Evolutionary conservation across 2,888 invertebrate genomes (phyloP).

Genomic region (Tachystola acroxantha): DNA sequence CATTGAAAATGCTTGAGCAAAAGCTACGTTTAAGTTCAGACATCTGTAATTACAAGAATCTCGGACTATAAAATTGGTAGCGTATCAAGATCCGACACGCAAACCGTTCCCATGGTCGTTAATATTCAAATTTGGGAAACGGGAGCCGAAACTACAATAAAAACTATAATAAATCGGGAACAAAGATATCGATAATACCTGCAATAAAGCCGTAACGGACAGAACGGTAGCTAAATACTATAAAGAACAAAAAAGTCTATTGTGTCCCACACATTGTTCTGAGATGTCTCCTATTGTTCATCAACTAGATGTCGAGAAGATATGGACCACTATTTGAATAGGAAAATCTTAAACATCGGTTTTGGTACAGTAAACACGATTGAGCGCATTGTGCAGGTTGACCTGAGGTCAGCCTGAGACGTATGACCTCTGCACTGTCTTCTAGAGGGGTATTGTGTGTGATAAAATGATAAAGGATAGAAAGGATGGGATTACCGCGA

Average conservation of each 20-base stretch:
- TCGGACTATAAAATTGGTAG: conserved; percentile 11
- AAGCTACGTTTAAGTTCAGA: too few species aligned
- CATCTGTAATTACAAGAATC: conserved; percentile 16
- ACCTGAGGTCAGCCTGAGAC: conserved; percentile 62
- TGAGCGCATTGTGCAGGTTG: conserved; percentile 50
- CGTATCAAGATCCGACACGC: conserved; percentile 21
- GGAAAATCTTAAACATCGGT: conserved; percentile 46
- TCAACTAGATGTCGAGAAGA: conserved; percentile 28
- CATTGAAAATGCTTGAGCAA: conserved; percentile 1
- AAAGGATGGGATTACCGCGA: conserved; percentile 59
- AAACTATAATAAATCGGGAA: conserved; percentile 48
- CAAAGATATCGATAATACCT: conserved; percentile 70
- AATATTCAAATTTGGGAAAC: conserved; percentile 54
- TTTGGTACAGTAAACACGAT: conserved; percentile 55
- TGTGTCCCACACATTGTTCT: conserved; percentile 46
- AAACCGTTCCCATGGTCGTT: conserved; percentile 61
- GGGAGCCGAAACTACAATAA: conserved; percentile 42
- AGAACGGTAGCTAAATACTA: conserved; percentile 68
- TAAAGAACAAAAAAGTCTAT: conserved; percentile 57
- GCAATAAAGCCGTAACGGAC: conserved; percentile 61
- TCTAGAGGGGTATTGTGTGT: neutral
- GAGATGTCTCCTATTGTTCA: conserved; percentile 43
- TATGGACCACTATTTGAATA: conserved; percentile 12
- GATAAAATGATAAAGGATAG: conserved; percentile 22
- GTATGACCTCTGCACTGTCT: conserved; percentile 16